Conservation (phyloP, 2,797 vertebrate genomes). For the Picus viridis region DNA sequence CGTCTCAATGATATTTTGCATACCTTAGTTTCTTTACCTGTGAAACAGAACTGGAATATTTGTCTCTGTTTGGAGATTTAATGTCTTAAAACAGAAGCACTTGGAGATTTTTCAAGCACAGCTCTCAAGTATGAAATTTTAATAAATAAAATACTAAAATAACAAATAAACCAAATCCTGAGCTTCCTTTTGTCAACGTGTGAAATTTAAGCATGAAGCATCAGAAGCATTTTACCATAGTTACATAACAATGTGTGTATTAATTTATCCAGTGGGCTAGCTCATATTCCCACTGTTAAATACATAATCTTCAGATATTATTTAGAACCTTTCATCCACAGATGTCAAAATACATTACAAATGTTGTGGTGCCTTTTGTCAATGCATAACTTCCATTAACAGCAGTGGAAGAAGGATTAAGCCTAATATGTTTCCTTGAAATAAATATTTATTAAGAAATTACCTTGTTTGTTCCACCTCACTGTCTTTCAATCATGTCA, state of each 20-base stretch:
- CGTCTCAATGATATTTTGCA: background rate
- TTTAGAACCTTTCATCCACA: slow-evolving; percentile 26
- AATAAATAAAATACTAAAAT: background rate
- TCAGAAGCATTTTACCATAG: background rate
- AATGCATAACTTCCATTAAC: background rate
- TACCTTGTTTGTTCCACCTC: slow-evolving; percentile 27
- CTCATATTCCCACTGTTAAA: slow-evolving; percentile 3
- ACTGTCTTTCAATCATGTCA: background rate
- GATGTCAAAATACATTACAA: slow-evolving; percentile 8
- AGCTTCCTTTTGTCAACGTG: background rate
- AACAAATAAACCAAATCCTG: background rate
- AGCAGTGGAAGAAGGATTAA: slow-evolving; percentile 1
- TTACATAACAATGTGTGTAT: slow-evolving; percentile 45
- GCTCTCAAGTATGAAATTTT: background rate
- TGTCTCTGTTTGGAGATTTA: background rate
- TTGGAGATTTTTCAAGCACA: background rate
- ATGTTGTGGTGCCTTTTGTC: background rate
- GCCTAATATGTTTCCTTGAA: background rate
- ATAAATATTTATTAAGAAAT: slow-evolving; percentile 38
- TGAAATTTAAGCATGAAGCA: background rate
- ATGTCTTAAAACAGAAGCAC: background rate
- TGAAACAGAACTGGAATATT: background rate
- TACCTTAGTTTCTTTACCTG: background rate
- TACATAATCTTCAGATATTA: slow-evolving; percentile 11
- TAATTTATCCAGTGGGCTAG: slow-evolving; percentile 33